These are phyloP conservation scores for Xylota sylvarum DNA, from an alignment of 2,888 invertebrate species.

Conservation along the genomic window DNA sequence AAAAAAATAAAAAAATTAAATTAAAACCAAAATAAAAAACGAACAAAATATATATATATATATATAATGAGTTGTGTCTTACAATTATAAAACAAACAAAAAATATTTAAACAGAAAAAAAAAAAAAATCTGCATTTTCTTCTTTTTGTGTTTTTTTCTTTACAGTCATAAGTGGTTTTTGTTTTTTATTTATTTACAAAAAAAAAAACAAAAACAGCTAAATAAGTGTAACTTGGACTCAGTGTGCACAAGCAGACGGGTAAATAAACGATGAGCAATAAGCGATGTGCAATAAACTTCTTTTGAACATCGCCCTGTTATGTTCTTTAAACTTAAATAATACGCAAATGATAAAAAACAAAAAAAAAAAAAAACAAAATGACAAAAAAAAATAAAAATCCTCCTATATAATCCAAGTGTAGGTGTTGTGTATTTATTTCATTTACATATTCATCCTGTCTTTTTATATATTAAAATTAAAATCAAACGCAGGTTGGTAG, in stretches of 20 bases:
- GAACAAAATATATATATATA: slow-evolving; percentile 4
- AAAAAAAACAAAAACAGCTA: slow-evolving; percentile 11
- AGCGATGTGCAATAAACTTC: slow-evolving; percentile 42
- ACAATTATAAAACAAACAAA: slow-evolving; percentile 3
- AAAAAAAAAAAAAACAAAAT: too few species aligned
- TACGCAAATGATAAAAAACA: background rate
- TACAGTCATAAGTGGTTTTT: slow-evolving; percentile 4
- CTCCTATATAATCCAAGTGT: background rate
- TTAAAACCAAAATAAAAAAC: slow-evolving; percentile 10
- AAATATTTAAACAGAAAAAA: background rate
- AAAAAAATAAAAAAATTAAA: slow-evolving; percentile 20
- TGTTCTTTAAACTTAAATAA: background rate
- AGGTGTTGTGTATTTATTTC: background rate
- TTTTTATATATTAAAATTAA: background rate
- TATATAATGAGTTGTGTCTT: slow-evolving; percentile 47
- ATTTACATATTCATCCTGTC: background rate
- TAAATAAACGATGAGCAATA: slow-evolving; percentile 52
- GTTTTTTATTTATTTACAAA: background rate
- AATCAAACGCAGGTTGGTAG: background rate
- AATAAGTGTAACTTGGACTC: slow-evolving; percentile 37
- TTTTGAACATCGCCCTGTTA: slow-evolving; percentile 23
- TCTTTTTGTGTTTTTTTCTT: slow-evolving; percentile 1
- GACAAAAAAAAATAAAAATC: background rate
- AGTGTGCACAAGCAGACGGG: slow-evolving; percentile 48
- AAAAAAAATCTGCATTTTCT: slow-evolving; percentile 1